Evolutionary conservation across 1,140 invertebrate species (phyloP).

Genomic region (Chironomus tepperi): DNA sequence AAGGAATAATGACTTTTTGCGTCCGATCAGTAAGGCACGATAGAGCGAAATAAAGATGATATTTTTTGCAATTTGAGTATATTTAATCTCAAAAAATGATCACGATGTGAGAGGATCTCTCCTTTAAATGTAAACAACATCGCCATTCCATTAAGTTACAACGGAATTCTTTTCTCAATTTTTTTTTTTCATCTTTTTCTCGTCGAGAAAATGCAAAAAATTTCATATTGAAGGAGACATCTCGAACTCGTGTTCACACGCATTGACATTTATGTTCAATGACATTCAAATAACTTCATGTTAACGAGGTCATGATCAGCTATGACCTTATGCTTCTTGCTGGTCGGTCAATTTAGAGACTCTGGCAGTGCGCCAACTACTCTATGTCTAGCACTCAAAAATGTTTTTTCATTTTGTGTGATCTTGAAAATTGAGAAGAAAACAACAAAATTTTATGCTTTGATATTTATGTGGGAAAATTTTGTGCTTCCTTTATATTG

Average conservation of each 20-base stretch:
- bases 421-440: too few species aligned
- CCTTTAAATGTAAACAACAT: too few species aligned
- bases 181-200: background rate
- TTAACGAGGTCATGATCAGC: background rate
- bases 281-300: background rate
- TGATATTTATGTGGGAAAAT: too few species aligned
- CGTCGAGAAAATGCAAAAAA: background rate
- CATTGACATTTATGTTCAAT: background rate
- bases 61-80: background rate
- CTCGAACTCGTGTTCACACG: background rate
- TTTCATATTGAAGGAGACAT: background rate
- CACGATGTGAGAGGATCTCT: background rate
- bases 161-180: background rate
- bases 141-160: background rate
- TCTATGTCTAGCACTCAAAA: too few species aligned
- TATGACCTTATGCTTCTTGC: background rate
- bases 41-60: background rate
- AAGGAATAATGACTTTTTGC: background rate
- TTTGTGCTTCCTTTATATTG: too few species aligned
- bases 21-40: background rate
- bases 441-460: too few species aligned
- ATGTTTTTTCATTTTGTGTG: too few species aligned
- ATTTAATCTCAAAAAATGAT: background rate
- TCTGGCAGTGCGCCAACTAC: too few species aligned
- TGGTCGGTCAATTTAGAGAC: too few species aligned